These are phyloP conservation scores for Calosoma granatense DNA, from an alignment of 1,140 invertebrate species.

Conservation along the genomic window DNA sequence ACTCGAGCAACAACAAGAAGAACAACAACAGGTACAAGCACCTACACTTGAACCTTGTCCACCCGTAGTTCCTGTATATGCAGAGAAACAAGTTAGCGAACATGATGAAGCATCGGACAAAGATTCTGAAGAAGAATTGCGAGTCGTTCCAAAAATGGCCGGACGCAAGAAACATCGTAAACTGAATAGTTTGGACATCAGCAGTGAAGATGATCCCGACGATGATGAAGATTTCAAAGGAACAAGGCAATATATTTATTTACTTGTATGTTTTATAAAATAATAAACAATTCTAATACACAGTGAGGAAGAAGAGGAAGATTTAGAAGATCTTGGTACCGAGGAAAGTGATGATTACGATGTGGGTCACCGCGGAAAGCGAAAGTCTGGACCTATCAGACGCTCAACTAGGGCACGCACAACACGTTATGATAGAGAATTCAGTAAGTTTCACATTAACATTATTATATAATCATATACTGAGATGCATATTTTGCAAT, in stretches of 20 bases:
- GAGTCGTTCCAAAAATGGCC: conserved; percentile 28
- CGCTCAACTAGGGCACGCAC: conserved; percentile 46
- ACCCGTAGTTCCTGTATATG: conserved; percentile 24
- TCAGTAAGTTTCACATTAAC: conserved; percentile 40
- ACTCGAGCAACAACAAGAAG: conserved; percentile 19
- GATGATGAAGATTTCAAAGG: conserved; percentile 83
- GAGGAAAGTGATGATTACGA: conserved; percentile 49
- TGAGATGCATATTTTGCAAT: conserved; percentile 9
- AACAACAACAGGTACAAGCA: conserved; percentile 18
- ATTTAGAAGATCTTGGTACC: conserved; percentile 43
- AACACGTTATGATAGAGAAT: conserved; percentile 46
- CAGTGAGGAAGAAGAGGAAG: conserved; percentile 40
- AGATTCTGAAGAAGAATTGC: conserved; percentile 32
- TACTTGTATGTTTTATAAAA: background rate
- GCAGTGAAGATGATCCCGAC: conserved; percentile 62
- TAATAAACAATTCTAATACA: conserved; percentile 6
- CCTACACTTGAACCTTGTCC: conserved; percentile 17
- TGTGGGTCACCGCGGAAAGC: conserved; percentile 31
- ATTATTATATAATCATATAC: background rate
- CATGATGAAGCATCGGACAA: conserved; percentile 36
- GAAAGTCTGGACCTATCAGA: conserved; percentile 37
- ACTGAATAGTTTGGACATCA: conserved; percentile 70
- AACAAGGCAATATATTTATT: conserved; percentile 33
- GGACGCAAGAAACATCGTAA: conserved; percentile 58
- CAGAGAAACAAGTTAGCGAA: conserved; percentile 28